Conservation (phyloP, 1,140 invertebrate genomes). For the Phenacoccus solenopsis region DNA sequence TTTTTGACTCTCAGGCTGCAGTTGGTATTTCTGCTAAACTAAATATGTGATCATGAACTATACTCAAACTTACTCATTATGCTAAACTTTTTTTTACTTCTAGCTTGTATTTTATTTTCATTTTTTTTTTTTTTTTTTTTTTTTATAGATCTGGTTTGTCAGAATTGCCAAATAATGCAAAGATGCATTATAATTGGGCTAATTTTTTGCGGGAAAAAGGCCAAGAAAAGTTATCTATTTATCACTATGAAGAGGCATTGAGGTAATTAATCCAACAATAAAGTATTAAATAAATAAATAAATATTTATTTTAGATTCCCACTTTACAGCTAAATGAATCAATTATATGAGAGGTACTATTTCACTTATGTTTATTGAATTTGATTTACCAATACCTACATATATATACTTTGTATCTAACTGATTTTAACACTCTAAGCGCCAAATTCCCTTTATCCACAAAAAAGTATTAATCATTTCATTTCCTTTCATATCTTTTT, state of each 20-base stretch:
- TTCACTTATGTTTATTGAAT: too few species aligned
- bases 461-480: too few species aligned
- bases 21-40: background rate
- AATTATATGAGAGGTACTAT: too few species aligned
- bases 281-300: too few species aligned
- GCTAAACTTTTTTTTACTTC: background rate
- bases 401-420: too few species aligned
- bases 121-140: background rate
- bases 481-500: too few species aligned
- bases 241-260: constrained; percentile 67
- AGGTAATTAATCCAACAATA: too few species aligned
- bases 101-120: too few species aligned
- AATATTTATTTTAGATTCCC: background rate
- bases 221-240: constrained; percentile 51
- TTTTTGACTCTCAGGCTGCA: too few species aligned
- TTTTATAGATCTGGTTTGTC: constrained; percentile 61
- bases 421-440: too few species aligned
- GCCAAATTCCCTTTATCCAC: too few species aligned
- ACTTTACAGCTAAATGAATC: background rate
- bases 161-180: constrained; percentile 70
- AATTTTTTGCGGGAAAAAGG: constrained; percentile 67
- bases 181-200: constrained; percentile 83
- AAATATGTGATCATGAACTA: background rate
- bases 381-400: too few species aligned
- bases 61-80: background rate